phyloP scores from a whole-genome alignment of 2,888 invertebrate species.

The Charanyca ferruginea region DNA sequence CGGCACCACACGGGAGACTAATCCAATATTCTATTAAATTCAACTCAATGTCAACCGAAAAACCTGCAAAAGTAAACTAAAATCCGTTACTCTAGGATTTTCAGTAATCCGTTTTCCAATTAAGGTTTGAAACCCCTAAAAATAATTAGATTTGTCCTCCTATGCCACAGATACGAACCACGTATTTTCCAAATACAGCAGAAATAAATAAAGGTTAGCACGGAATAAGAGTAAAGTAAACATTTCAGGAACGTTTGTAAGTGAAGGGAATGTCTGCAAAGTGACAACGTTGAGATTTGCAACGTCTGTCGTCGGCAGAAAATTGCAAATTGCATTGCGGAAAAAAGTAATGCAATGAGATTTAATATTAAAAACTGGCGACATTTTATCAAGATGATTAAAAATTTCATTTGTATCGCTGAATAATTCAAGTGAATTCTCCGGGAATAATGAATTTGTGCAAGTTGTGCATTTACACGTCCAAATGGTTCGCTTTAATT shows the following conservation, averaged over 20 bases:
- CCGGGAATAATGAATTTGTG: not conserved
- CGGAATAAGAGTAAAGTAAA: conserved; percentile 6
- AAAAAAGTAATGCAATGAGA: conserved; percentile 26
- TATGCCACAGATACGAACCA: conserved; percentile 7
- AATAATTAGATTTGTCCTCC: conserved; percentile 43
- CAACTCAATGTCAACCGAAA: conserved; percentile 1
- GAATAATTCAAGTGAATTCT: not conserved
- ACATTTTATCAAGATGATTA: not conserved
- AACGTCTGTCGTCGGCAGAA: conserved; percentile 7
- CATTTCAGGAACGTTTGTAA: conserved; percentile 21
- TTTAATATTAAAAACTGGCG: conserved; percentile 32
- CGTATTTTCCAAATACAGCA: conserved; percentile 20
- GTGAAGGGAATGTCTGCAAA: conserved; percentile 15
- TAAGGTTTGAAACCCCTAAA: conserved; percentile 40
- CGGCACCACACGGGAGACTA: too few species aligned
- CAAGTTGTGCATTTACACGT: not conserved
- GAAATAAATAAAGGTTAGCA: conserved; percentile 31
- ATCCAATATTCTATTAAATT: not conserved
- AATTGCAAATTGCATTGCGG: conserved; percentile 15
- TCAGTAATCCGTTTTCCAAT: conserved; percentile 54
- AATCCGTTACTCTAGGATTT: conserved; percentile 43
- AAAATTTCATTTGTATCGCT: not conserved
- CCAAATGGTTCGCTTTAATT: too few species aligned
- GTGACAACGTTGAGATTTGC: conserved; percentile 23
- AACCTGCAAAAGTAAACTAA: conserved; percentile 10